A percentile compares a stretch with the other conserved stretches of the same genome.
Conservation (phyloP, 2,113 vertebrate species). For the Cichladusa arquata region DNA sequence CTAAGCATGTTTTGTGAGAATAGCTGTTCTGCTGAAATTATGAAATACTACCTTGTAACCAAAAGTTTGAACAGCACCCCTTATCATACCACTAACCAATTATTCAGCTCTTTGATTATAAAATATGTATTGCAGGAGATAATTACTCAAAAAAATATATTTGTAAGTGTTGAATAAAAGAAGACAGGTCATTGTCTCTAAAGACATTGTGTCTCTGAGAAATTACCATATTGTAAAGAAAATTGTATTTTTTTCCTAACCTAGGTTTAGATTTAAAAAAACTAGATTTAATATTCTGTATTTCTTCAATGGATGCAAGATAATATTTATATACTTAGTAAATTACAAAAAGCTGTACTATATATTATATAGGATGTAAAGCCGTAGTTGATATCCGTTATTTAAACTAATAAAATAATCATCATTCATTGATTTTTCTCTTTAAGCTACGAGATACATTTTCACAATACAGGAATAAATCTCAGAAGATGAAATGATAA, state of each 20-base stretch:
- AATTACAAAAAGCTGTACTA: neutral
- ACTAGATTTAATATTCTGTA: neutral
- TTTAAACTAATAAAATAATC: neutral
- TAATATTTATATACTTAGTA: neutral
- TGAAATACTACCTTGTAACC: neutral
- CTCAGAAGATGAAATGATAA: neutral
- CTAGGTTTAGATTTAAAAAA: neutral
- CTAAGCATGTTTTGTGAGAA: neutral
- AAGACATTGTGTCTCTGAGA: neutral
- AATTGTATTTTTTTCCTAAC: neutral
- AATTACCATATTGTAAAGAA: neutral
- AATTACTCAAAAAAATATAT: neutral
- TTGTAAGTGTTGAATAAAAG: neutral
- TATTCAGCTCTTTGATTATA: neutral
- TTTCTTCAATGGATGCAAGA: neutral
- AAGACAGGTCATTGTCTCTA: neutral
- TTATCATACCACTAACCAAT: neutral
- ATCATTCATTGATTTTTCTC: neutral
- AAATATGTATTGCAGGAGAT: neutral
- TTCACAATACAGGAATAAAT: neutral
- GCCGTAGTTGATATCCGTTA: neutral
- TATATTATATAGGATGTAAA: neutral
- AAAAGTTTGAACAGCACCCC: neutral
- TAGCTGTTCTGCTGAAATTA: neutral
- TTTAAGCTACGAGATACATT: neutral